phyloP scores from a whole-genome alignment of 2,888 invertebrate genomes.

The Pristionchus japonicus region DNA sequence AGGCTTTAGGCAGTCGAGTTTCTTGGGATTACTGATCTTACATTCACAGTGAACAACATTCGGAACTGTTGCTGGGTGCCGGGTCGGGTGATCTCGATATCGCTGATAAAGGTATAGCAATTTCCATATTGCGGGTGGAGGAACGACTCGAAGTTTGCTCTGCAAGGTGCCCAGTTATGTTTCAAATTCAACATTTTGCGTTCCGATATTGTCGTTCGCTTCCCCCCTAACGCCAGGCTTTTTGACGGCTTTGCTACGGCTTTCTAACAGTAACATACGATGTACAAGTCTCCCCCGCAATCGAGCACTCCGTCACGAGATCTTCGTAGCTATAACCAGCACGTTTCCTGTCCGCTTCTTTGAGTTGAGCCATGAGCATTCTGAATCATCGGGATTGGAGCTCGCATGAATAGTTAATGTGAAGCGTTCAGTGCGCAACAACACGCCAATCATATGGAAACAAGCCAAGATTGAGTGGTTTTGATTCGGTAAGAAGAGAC shows the following conservation, averaged over 20 bases:
- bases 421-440: too few species aligned
- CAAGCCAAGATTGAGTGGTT: too few species aligned
- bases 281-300: neutral
- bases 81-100: neutral
- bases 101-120: constrained; percentile 4
- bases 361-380: neutral
- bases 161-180: too few species aligned
- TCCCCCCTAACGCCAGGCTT: too few species aligned
- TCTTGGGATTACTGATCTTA: too few species aligned
- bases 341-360: neutral
- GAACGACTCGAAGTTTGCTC: constrained; percentile 26
- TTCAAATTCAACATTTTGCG: neutral
- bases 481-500: too few species aligned
- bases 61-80: neutral
- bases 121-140: constrained; percentile 24
- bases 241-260: too few species aligned
- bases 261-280: neutral
- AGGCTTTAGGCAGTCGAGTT: too few species aligned
- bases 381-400: too few species aligned
- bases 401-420: too few species aligned
- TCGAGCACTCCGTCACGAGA: neutral
- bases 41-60: constrained; percentile 7
- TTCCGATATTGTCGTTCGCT: neutral
- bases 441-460: too few species aligned
- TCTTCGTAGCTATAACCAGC: neutral